These are phyloP conservation scores for Lobophora halterata DNA, from an alignment of 2,888 invertebrate species.

Conservation along the genomic window DNA sequence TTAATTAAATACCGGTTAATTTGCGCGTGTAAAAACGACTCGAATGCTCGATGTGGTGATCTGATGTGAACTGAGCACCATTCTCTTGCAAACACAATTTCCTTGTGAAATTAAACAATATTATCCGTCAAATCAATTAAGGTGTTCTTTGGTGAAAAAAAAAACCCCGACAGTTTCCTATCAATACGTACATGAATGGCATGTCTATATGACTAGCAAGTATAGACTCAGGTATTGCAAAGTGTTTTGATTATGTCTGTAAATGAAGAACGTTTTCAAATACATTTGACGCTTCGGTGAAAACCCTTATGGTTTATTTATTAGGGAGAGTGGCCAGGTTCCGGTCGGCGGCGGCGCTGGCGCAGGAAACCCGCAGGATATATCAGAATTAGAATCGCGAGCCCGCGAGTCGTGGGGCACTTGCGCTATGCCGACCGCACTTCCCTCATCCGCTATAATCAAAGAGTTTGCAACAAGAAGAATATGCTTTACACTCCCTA, in stretches of 20 bases:
- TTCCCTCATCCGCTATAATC: slow-evolving; percentile 58
- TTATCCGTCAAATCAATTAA: no score
- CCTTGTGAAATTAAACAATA: no score
- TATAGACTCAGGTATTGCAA: no score
- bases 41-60: no score
- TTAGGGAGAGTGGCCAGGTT: slow-evolving; percentile 55
- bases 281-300: slow-evolving; percentile 32
- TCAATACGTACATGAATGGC: no score
- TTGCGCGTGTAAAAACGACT: not conserved
- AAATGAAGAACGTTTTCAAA: slow-evolving; percentile 30
- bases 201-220: no score
- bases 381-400: slow-evolving; percentile 70
- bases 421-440: slow-evolving; percentile 58
- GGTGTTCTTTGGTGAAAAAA: no score
- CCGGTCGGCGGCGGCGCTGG: slow-evolving; percentile 52
- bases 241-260: no score
- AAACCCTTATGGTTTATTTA: slow-evolving; percentile 53
- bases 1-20: slow-evolving; percentile 16
- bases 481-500: slow-evolving; percentile 16
- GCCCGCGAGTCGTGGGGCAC: slow-evolving; percentile 54
- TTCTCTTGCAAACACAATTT: not conserved
- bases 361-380: slow-evolving; percentile 66
- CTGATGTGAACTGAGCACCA: no score
- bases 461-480: slow-evolving; percentile 16
- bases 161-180: no score